A percentile compares a stretch with the other conserved stretches of the same genome.
These are phyloP conservation scores for Limnothrissa miodon DNA, from an alignment of 2,113 vertebrate species.

Conservation along the genomic window DNA sequence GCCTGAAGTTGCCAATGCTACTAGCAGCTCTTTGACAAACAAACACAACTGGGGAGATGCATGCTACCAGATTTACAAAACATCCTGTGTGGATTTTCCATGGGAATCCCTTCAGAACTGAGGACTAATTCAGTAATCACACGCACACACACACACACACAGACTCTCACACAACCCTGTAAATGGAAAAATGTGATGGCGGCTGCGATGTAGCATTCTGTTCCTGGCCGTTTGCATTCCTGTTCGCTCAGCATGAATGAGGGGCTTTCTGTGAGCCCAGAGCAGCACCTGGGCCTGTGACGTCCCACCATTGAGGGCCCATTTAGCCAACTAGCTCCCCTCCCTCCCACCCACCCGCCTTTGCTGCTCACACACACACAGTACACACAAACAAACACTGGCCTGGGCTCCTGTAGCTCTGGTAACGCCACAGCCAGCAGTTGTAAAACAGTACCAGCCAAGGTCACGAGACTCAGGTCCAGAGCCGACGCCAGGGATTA, in stretches of 20 bases:
- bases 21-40: not conserved
- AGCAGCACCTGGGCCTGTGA: not conserved
- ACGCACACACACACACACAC: constrained; percentile 14
- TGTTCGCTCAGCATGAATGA: not conserved
- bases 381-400: not conserved
- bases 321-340: no score
- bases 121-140: not conserved
- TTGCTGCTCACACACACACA: not conserved
- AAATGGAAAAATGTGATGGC: not conserved
- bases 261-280: not conserved
- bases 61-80: constrained; percentile 19
- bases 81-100: constrained; percentile 19
- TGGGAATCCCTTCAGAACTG: constrained; percentile 23
- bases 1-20: not conserved
- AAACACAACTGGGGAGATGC: constrained; percentile 1
- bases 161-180: constrained; percentile 8
- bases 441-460: not conserved
- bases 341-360: not conserved
- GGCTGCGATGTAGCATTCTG: not conserved
- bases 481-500: not conserved
- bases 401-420: not conserved
- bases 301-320: not conserved
- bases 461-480: not conserved
- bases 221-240: not conserved
- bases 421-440: not conserved